Percentiles rank a stretch among this genome's conserved stretches.
Conservation (phyloP, 2,888 invertebrate genomes). For the Caenorhabditis angaria region DNA sequence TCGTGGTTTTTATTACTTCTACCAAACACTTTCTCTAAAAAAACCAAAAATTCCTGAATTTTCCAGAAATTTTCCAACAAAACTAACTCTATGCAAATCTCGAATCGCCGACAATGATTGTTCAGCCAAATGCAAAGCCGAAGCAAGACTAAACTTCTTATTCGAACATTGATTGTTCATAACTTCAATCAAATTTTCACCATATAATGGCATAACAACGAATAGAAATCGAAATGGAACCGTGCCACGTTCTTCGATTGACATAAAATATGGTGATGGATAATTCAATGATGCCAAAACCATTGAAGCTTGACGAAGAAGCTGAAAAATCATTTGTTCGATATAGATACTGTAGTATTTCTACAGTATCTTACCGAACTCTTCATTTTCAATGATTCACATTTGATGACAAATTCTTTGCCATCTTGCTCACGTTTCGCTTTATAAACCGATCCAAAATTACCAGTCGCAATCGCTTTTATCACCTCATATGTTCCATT, state of each 20-base stretch:
- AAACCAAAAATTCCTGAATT: not conserved
- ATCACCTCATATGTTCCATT: slow-evolving; percentile 40
- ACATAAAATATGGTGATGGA: slow-evolving; percentile 30
- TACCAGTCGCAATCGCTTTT: slow-evolving; percentile 39
- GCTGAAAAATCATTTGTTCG: no score
- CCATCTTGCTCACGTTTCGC: slow-evolving; percentile 33
- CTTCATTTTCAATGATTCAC: slow-evolving; percentile 44
- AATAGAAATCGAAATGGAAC: slow-evolving; percentile 38
- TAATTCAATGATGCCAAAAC: slow-evolving; percentile 32
- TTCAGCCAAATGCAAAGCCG: slow-evolving; percentile 32
- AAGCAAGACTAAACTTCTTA: slow-evolving; percentile 28
- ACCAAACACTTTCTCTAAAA: no score
- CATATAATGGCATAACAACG: slow-evolving; percentile 42
- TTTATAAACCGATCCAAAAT: slow-evolving; percentile 40
- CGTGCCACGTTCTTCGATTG: slow-evolving; percentile 37
- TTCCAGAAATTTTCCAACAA: not conserved
- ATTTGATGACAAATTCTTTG: slow-evolving; percentile 35
- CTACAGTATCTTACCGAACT: slow-evolving; percentile 21
- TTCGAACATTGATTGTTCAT: slow-evolving; percentile 23
- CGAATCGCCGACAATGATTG: slow-evolving; percentile 41
- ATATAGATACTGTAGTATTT: no score
- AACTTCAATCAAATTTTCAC: slow-evolving; percentile 33
- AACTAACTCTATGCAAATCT: slow-evolving; percentile 31
- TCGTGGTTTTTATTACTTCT: no score
- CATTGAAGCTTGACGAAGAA: slow-evolving; percentile 40